Percentiles rank a stretch among this genome's conserved stretches.
These are phyloP conservation scores for Agrotis puta DNA, from an alignment of 2,888 invertebrate species.

Conservation along the genomic window DNA sequence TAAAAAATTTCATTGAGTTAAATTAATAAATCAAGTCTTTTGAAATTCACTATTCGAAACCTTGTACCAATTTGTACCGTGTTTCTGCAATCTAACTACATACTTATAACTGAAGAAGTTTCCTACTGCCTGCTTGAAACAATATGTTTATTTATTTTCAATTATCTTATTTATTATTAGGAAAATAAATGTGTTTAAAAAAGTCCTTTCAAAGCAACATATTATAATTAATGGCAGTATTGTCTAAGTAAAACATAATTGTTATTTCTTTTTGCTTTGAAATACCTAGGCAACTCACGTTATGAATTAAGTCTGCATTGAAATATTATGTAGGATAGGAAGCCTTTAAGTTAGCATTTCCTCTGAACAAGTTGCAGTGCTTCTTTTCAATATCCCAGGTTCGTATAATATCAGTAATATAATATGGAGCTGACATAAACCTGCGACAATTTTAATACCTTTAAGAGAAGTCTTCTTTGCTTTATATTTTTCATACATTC, in stretches of 20 bases:
- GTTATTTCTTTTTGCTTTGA: no score
- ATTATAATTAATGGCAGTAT: no score
- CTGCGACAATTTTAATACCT: slow-evolving; percentile 49
- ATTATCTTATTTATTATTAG: neutral
- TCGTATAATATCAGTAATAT: slow-evolving; percentile 49
- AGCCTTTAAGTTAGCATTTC: slow-evolving; percentile 33
- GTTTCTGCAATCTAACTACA: neutral
- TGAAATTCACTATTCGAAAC: neutral
- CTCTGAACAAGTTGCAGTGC: slow-evolving; percentile 61
- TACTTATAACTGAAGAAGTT: no score
- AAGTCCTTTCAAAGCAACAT: no score
- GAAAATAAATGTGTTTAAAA: no score
- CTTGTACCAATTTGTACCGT: neutral
- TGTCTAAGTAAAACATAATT: no score
- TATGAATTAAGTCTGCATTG: neutral
- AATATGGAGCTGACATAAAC: slow-evolving; percentile 50
- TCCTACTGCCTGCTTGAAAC: neutral
- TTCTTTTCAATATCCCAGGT: slow-evolving; percentile 67
- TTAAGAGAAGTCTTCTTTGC: slow-evolving; percentile 8
- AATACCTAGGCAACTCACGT: no score
- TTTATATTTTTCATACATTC: slow-evolving; percentile 28
- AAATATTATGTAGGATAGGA: slow-evolving; percentile 25
- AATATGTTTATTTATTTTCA: neutral
- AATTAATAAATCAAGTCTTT: neutral
- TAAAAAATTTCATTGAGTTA: neutral